Evolutionary conservation across 2,888 invertebrate genomes (phyloP).

Genomic region (Lasioglossum morio): DNA sequence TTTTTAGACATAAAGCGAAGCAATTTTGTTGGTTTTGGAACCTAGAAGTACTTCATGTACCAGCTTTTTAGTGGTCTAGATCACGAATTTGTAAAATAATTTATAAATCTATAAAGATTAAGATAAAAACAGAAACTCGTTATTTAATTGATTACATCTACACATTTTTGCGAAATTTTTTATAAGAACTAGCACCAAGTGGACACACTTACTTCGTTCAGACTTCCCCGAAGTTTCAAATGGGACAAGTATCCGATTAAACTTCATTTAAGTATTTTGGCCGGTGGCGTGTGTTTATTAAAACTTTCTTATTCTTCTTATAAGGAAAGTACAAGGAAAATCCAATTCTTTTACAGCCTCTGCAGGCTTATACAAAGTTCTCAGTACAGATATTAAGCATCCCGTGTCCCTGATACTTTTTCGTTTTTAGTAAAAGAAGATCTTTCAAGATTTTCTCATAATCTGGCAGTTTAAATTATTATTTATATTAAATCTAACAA

Average conservation of each 20-base stretch:
- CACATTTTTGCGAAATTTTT: neutral
- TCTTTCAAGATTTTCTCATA: neutral
- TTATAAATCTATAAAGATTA: neutral
- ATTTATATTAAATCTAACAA: no score
- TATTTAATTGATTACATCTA: neutral
- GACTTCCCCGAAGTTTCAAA: neutral
- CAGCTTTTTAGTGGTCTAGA: neutral
- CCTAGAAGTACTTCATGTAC: neutral
- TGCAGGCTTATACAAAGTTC: neutral
- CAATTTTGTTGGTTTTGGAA: neutral
- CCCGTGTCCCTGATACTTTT: neutral
- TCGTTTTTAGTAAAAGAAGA: neutral
- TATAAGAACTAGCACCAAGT: neutral
- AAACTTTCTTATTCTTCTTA: conserved; percentile 1
- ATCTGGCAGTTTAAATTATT: no score
- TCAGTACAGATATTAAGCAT: neutral
- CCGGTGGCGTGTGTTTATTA: neutral
- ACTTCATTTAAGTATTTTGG: neutral
- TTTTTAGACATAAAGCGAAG: neutral
- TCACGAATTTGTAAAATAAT: neutral
- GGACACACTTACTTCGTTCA: neutral
- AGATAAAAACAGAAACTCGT: neutral
- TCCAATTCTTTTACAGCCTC: neutral
- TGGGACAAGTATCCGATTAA: neutral
- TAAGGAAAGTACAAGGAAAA: neutral